Base-by-base conservation (phyloP, 2,888 invertebrate species). In the Amaurobius ferox region DNA sequence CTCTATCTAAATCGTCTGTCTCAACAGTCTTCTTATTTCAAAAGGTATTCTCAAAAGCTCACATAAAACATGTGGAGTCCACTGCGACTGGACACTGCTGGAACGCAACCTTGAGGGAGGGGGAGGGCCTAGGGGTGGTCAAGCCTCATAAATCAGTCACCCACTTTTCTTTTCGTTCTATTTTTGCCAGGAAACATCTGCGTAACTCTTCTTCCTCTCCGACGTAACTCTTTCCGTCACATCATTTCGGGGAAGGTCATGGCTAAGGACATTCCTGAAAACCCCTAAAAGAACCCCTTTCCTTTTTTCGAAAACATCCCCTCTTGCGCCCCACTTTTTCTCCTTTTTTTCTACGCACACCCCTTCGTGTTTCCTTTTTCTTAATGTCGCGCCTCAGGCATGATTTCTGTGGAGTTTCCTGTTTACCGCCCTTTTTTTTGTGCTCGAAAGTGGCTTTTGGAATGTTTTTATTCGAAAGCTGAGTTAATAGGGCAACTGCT, bases 251-350 rank as follows among this genome's bases (percentile, higher is more conserved):
- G 30, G 61, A 76, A 76, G 81, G 81, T 81, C 81, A 81, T 26
- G 74, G 81, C 39, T 74, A 81, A 81, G 81, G 81, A 81, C 81
- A 81, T 70, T 68, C 81, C 68, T 29, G 55, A 55, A 55, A 68
- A 62, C 74, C 81, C 81, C 40, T n/a, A 70, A 61, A 61, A 66
- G 70, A 11, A 79, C 67, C 81, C 81, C 81, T 70, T 81, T 81
- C 62, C 81, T 62, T 80, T 81, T 81, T 81, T 68, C 23, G 19
- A 23, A 55, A 23, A 55, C 19, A 61, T 23, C 73, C 48, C 66
- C 80, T 73, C 72, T 30, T 74, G 32, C 81, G 39, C 62, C 74
- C 81, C 70, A 62, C 74, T 81, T 81, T 81, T 74, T 74, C 68
- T 40, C 40, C 26, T 19, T 19, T 64, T 64, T 16, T 64, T 64